Evolutionary conservation across 2,113 vertebrate species (phyloP).

Genomic region (Pseudopodoces humilis): DNA sequence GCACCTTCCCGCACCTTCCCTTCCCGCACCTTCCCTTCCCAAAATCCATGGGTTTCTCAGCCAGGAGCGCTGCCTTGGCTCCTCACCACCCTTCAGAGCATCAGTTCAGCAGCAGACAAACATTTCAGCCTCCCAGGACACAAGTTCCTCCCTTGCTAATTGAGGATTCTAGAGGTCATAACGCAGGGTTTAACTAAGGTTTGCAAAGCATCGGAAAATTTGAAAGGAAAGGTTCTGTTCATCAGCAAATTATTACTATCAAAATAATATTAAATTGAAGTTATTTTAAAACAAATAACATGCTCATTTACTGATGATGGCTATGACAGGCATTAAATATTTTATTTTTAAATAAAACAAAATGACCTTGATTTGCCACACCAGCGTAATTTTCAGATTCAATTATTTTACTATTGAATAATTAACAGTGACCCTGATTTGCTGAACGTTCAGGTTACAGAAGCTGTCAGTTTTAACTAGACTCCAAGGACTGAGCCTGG

Average conservation of each 20-base stretch:
- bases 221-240: neutral
- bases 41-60: neutral
- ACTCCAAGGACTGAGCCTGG: neutral
- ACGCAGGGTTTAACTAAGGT: neutral
- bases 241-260: neutral
- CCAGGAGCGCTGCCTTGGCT: neutral
- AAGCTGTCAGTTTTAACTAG: neutral
- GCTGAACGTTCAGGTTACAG: neutral
- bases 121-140: neutral
- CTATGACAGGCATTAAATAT: neutral
- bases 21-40: too few species aligned
- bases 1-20: neutral
- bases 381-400: neutral
- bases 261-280: neutral
- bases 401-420: slow-evolving; percentile 23
- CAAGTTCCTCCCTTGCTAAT: neutral
- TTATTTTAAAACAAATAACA: neutral
- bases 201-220: neutral
- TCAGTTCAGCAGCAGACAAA: neutral
- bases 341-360: neutral
- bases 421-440: slow-evolving; percentile 32
- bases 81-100: neutral
- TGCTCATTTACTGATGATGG: neutral
- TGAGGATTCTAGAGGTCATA: neutral
- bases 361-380: neutral